Conservation (phyloP, 2,797 vertebrate genomes). For the Tamandua tetradactyla region DNA sequence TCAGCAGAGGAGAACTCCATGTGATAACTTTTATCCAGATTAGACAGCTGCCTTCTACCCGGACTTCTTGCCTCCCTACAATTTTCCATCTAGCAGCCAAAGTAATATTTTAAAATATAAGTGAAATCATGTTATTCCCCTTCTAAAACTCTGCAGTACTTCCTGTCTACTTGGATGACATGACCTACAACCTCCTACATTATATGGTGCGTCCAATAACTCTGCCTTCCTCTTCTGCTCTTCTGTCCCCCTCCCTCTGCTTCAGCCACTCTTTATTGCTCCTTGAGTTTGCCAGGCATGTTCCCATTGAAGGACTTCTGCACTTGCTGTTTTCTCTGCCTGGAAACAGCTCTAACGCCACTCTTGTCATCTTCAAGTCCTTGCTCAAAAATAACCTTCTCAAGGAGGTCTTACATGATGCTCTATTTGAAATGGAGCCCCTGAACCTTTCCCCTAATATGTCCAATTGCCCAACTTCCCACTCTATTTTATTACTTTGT, state of each 20-base stretch:
- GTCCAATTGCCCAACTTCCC: not conserved
- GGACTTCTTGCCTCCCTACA: not conserved
- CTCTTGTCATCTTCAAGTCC: not conserved
- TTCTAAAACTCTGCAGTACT: not conserved
- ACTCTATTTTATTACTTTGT: not conserved
- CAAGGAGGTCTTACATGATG: not conserved
- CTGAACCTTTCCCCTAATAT: not conserved
- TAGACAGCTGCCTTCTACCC: not conserved
- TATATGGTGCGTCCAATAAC: not conserved
- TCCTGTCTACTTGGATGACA: not conserved
- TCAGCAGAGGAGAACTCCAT: no score
- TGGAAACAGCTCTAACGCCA: not conserved
- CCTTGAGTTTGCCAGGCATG: not conserved
- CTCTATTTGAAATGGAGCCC: not conserved
- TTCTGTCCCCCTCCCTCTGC: not conserved
- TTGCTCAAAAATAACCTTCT: not conserved
- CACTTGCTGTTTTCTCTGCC: not conserved
- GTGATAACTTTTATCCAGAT: not conserved
- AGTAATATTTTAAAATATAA: slow-evolving; percentile 18
- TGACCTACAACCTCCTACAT: not conserved
- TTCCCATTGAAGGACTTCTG: not conserved
- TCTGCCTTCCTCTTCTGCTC: not conserved
- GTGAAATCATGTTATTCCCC: not conserved
- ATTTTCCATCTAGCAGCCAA: not conserved
- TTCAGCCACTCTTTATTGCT: not conserved